Evolutionary conservation across 1,140 invertebrate genomes (phyloP).

Genomic region (Hyposmocoma kahamanoa): DNA sequence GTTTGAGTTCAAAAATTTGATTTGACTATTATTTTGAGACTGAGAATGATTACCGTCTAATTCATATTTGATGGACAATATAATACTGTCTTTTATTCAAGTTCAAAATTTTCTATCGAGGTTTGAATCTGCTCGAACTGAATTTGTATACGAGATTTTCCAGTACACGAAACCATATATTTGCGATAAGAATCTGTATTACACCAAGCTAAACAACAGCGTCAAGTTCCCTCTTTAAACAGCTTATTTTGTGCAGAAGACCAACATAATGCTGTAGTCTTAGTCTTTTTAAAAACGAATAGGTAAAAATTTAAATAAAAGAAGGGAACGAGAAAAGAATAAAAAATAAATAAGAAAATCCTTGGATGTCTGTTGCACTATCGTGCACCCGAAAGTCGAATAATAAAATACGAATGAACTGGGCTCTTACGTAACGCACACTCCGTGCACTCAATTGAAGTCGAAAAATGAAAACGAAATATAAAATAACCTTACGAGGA

Average conservation of each 20-base stretch:
- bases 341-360: no score
- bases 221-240: not conserved
- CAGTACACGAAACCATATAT: not conserved
- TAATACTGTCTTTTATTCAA: not conserved
- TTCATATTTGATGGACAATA: not conserved
- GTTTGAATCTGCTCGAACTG: not conserved
- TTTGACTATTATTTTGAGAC: not conserved
- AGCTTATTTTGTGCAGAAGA: not conserved
- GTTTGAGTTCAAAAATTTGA: no score
- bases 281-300: not conserved
- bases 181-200: not conserved
- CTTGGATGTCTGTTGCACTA: no score
- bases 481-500: no score
- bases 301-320: no score
- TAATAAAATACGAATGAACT: no score
- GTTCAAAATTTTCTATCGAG: not conserved
- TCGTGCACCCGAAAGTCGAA: no score
- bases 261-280: not conserved
- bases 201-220: not conserved
- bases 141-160: not conserved
- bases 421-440: no score
- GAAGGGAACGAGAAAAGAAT: no score
- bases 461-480: no score
- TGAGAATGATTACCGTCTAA: not conserved
- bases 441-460: no score